Conservation (phyloP, 2,797 vertebrate genomes). For the Sternotherus odoratus region DNA sequence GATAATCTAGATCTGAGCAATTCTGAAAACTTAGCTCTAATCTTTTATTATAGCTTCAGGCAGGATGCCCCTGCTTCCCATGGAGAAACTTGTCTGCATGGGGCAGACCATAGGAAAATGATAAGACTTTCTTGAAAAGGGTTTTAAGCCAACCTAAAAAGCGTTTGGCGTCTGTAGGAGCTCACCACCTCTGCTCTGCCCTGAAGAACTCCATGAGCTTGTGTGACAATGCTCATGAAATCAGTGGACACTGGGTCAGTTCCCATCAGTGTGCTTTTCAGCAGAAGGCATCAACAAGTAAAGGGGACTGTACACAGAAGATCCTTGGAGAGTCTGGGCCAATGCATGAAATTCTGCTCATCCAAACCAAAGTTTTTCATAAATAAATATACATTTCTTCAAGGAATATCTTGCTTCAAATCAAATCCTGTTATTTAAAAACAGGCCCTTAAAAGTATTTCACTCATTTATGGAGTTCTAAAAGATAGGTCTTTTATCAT, state of each 20-base stretch:
- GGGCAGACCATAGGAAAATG: background rate
- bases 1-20: background rate
- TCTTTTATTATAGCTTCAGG: background rate
- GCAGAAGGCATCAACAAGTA: background rate
- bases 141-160: background rate
- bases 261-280: background rate
- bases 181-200: background rate
- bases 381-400: background rate
- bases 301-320: background rate
- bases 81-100: background rate
- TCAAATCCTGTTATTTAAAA: background rate
- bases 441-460: background rate
- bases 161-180: background rate
- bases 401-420: slow-evolving; percentile 7
- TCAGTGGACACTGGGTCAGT: background rate
- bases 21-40: background rate
- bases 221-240: background rate
- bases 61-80: background rate
- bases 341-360: background rate
- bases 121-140: background rate
- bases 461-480: background rate
- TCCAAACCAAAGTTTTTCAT: background rate
- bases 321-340: background rate
- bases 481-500: background rate
- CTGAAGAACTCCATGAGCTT: background rate